Evolutionary conservation across 2,888 invertebrate genomes (phyloP).

Genomic region (Apamea anceps): DNA sequence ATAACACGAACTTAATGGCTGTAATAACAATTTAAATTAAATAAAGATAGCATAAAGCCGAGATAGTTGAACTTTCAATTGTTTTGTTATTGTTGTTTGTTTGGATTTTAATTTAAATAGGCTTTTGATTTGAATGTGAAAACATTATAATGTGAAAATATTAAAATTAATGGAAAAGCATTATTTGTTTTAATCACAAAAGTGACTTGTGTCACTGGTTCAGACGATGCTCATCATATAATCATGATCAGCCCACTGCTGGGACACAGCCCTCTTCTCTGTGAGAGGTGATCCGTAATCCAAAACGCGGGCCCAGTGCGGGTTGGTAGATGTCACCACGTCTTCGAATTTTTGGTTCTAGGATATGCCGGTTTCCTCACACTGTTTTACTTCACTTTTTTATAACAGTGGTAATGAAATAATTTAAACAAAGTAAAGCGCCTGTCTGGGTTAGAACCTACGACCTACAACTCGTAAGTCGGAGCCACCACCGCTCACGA

Average conservation of each 20-base stretch:
- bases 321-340: not conserved
- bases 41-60: conserved; percentile 7
- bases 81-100: conserved; percentile 7
- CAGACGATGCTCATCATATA: not conserved
- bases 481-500: not conserved
- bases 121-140: not conserved
- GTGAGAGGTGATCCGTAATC: not conserved
- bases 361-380: not conserved
- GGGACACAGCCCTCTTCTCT: not conserved
- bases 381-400: no score
- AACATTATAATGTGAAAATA: not conserved
- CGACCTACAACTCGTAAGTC: not conserved
- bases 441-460: not conserved
- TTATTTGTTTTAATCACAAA: not conserved
- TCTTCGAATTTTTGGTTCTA: not conserved
- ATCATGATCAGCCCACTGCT: not conserved
- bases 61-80: conserved; percentile 27
- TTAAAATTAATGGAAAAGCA: not conserved
- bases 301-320: not conserved
- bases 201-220: not conserved
- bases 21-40: conserved; percentile 27
- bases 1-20: conserved; percentile 6
- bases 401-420: not conserved
- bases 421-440: not conserved
- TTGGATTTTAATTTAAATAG: conserved; percentile 11